Conservation (phyloP, 2,888 invertebrate genomes). For the Aromia moschata region DNA sequence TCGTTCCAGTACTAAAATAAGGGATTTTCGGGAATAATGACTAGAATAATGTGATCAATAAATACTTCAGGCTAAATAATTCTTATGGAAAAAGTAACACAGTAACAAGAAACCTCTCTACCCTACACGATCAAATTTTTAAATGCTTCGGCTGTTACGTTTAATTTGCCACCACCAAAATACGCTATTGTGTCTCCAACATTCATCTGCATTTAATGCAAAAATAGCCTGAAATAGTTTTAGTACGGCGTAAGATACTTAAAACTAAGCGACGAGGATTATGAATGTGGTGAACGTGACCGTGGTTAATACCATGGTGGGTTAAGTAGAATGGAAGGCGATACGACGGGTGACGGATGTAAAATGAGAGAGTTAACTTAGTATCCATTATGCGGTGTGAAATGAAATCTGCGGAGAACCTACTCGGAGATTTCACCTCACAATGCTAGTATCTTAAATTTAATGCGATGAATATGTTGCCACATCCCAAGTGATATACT, state of each 20-base stretch:
- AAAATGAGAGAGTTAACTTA: not conserved
- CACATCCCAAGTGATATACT: constrained; percentile 30
- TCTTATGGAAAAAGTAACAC: constrained; percentile 26
- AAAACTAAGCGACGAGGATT: constrained; percentile 24
- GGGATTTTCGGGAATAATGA: constrained; percentile 54
- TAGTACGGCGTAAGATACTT: constrained; percentile 30
- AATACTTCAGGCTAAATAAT: constrained; percentile 52
- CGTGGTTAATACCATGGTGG: constrained; percentile 8
- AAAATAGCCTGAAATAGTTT: constrained; percentile 50
- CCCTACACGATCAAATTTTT: constrained; percentile 32
- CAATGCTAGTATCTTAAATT: constrained; percentile 11
- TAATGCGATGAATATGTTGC: constrained; percentile 17
- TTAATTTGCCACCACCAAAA: constrained; percentile 28
- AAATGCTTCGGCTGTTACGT: not conserved
- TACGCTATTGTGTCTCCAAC: constrained; percentile 16
- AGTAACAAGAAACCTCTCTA: constrained; percentile 60
- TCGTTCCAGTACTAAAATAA: constrained; percentile 46
- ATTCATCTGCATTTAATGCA: constrained; percentile 22
- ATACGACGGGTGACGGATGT: not conserved
- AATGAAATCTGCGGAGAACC: constrained; percentile 15
- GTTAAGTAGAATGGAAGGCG: not conserved
- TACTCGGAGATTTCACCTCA: constrained; percentile 16
- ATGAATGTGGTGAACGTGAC: constrained; percentile 15
- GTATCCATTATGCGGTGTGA: constrained; percentile 3
- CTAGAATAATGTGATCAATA: constrained; percentile 52